Evolutionary conservation across 2,797 vertebrate species (phyloP).

Genomic region (Peromyscus eremicus): DNA sequence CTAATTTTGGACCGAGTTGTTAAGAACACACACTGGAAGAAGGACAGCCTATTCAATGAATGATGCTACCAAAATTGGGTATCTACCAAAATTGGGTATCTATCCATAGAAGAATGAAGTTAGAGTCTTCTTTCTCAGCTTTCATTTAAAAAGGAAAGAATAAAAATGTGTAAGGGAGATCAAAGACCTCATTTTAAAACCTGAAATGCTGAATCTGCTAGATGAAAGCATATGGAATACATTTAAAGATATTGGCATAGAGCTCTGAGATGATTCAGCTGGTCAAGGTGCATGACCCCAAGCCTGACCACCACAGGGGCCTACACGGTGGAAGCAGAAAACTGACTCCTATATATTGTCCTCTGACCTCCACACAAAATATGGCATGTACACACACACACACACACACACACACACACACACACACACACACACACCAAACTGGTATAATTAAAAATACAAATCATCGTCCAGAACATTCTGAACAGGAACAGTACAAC

Average conservation of each 20-base stretch:
- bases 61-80: neutral
- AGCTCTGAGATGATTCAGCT: neutral
- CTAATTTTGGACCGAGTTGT: neutral
- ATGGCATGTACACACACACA: neutral
- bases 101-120: neutral
- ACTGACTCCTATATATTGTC: neutral
- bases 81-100: neutral
- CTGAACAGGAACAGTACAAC: neutral
- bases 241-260: neutral
- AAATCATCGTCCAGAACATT: neutral
- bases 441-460: neutral
- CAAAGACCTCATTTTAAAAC: neutral
- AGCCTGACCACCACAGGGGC: neutral
- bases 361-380: neutral
- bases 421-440: neutral
- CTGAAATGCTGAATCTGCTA: neutral
- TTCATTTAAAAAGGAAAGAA: neutral
- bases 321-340: neutral
- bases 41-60: neutral
- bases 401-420: neutral
- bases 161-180: neutral
- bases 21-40: neutral
- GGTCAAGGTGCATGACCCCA: neutral
- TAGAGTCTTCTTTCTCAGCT: neutral
- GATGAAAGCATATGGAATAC: neutral